Evolutionary conservation across 2,113 vertebrate genomes (phyloP).

Genomic region (Saguinus midas): DNA sequence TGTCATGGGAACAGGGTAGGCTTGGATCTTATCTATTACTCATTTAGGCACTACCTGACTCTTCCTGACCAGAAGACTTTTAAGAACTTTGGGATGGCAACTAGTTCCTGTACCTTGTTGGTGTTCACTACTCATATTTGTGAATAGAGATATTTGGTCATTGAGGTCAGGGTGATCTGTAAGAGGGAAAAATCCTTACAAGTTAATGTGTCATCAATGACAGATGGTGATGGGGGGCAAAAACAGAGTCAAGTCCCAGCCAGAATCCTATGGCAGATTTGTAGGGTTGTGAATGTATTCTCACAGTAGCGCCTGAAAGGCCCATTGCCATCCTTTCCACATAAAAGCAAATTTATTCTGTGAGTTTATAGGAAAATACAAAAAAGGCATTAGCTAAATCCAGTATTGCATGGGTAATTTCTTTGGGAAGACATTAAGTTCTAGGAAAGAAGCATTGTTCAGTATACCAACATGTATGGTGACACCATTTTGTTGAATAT

Average conservation of each 20-base stretch:
- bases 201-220: background rate
- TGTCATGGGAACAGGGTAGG: too few species aligned
- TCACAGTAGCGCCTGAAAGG: background rate
- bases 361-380: background rate
- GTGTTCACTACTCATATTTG: background rate
- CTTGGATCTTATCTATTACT: background rate
- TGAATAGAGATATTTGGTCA: background rate
- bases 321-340: background rate
- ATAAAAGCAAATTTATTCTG: background rate
- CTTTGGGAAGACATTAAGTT: background rate
- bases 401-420: too few species aligned
- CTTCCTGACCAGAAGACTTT: background rate
- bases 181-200: background rate
- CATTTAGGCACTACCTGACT: background rate
- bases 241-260: background rate
- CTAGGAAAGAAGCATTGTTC: background rate
- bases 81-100: background rate
- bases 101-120: background rate
- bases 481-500: background rate
- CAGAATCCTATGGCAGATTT: background rate
- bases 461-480: too few species aligned
- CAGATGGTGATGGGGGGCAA: too few species aligned
- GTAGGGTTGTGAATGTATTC: background rate
- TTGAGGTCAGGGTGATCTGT: background rate
- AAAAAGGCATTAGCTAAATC: background rate